phyloP scores from a whole-genome alignment of 2,113 vertebrate genomes.

The Gnathonemus longibarbis region DNA sequence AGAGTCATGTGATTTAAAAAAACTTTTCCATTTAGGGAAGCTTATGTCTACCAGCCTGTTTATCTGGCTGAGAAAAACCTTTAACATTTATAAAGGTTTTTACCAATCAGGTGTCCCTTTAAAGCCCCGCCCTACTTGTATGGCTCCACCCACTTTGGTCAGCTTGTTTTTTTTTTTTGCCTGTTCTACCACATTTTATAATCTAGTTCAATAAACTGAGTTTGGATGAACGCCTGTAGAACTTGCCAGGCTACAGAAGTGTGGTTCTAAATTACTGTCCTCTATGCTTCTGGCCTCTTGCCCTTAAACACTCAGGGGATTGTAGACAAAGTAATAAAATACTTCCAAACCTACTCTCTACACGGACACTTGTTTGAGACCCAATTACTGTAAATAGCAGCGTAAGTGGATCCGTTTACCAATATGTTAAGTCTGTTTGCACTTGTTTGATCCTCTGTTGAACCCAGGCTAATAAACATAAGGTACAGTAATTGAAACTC shows the following conservation, averaged over 20 bases:
- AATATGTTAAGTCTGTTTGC: not conserved
- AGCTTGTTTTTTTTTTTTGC: not conserved
- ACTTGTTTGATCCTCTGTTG: not conserved
- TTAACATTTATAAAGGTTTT: not conserved
- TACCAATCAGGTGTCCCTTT: not conserved
- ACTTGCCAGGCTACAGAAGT: not conserved
- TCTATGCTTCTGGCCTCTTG: not conserved
- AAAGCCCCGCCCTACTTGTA: not conserved
- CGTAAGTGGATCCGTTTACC: not conserved
- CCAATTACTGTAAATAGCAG: constrained; percentile 3
- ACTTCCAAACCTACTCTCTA: not conserved
- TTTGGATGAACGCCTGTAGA: not conserved
- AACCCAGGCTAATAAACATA: not conserved
- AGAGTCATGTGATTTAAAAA: not conserved
- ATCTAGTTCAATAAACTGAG: constrained; percentile 18
- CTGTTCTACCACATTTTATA: not conserved
- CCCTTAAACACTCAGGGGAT: not conserved
- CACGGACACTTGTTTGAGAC: not conserved
- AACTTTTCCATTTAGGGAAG: not conserved
- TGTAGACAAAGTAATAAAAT: not conserved
- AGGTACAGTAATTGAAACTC: not conserved
- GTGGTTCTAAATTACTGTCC: not conserved
- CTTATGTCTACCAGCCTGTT: not conserved
- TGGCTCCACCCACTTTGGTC: not conserved
- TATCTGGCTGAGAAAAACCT: not conserved